Evolutionary conservation across 2,797 vertebrate species (phyloP), one percentile per base, ranked within the genome.

Genomic region (Hydrocynus forskahlii): DNA sequence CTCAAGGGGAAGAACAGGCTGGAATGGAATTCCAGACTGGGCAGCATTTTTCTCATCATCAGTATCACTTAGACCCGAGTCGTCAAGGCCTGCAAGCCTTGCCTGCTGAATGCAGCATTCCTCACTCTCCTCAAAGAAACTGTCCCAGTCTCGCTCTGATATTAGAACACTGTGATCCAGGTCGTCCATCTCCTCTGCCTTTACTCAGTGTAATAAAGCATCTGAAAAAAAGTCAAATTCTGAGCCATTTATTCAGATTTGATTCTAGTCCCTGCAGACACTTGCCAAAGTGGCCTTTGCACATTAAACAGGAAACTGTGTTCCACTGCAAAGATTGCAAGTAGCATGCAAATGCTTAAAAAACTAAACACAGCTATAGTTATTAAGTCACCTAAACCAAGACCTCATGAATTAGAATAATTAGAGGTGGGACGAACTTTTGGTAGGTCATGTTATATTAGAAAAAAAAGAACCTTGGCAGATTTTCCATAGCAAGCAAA

Each of bases 161-260:
- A 97, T 94, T 88, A 94, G 92, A 85, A 99, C 93, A 82, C 97
- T 98, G 91, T 99, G 96, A 90, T 98, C 96, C 63, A 99, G 95
- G 89, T 98, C 96, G 85, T 99, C 98, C 98, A 99, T 99, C 69
- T 19, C 74, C 59, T 78, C 48, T 12, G 17, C 50, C 16, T 45
- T 81, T 13, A 21, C 17, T 25, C 89, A 73, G 85, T 76, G 83
- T 86, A 81, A 79, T 86, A 81, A 83, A 88, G 75, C 86, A 77
- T 91, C 92, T 96, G 89, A 45, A 89, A 92, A 81, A 79, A 91
- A 89, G 0, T 87, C 50, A 9, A 50, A n/a, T 16, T 59, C 4
- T 35, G 23, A 13, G 1, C 14, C 45, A 50, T 52, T 54, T 5
- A 16, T 63, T 23, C 23, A 48, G 5, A 40, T 9, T 5, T 38